Conservation (phyloP, 2,888 invertebrate species). For the Sarcophaga carnaria region DNA sequence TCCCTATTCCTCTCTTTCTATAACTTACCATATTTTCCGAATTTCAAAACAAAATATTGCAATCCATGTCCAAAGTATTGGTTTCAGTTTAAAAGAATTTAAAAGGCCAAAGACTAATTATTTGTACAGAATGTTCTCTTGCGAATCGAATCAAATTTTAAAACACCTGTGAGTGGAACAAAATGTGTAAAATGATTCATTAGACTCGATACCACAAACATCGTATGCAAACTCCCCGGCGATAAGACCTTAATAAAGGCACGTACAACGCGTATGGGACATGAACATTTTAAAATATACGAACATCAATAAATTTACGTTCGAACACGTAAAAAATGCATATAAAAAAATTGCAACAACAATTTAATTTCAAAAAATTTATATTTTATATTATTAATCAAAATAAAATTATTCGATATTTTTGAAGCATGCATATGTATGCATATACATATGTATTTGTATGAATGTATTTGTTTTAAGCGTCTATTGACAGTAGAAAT, state of each 20-base stretch:
- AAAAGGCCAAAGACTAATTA: too few species aligned
- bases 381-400: not conserved
- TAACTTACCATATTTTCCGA: too few species aligned
- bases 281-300: not conserved
- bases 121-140: too few species aligned
- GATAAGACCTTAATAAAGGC: conserved; percentile 22
- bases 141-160: too few species aligned
- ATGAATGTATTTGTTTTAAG: conserved; percentile 23
- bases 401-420: conserved; percentile 3
- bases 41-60: too few species aligned
- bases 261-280: conserved; percentile 24
- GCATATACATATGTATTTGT: not conserved
- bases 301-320: too few species aligned
- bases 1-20: too few species aligned
- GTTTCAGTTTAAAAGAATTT: too few species aligned
- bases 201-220: not conserved
- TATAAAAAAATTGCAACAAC: not conserved
- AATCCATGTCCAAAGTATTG: too few species aligned
- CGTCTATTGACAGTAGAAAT: conserved; percentile 59
- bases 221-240: not conserved
- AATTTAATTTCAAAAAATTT: not conserved
- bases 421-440: not conserved
- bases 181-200: not conserved
- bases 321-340: not conserved
- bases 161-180: too few species aligned